phyloP scores from a whole-genome alignment of 2,797 vertebrate species.

The Amblyopsis hoosieri region DNA sequence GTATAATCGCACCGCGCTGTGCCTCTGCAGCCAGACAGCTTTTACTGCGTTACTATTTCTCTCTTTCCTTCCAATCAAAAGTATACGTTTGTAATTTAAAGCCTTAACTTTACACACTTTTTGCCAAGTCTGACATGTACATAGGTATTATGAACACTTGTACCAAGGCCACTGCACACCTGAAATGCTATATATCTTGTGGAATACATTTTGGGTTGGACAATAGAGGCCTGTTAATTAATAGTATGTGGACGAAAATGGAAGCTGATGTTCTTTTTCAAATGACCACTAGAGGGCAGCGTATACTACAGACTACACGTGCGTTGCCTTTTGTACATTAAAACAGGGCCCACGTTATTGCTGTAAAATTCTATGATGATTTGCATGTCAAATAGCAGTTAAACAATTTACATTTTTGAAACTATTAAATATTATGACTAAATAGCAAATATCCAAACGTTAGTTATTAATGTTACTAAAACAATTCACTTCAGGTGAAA shows the following conservation, averaged over 20 bases:
- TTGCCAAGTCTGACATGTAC: background rate
- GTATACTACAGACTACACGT: background rate
- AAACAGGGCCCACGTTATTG: background rate
- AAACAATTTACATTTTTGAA: background rate
- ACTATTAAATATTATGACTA: background rate
- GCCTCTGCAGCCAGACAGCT: too few species aligned
- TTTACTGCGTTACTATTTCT: too few species aligned
- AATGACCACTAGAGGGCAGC: slow-evolving; percentile 20
- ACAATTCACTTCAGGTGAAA: too few species aligned
- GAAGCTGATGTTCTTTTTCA: background rate
- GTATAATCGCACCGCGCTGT: too few species aligned
- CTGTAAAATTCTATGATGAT: background rate
- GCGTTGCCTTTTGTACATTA: too few species aligned
- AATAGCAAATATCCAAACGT: slow-evolving; percentile 14
- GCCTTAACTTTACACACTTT: slow-evolving; percentile 20
- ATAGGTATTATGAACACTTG: background rate
- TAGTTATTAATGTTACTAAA: background rate
- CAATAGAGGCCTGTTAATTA: background rate
- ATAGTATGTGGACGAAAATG: background rate
- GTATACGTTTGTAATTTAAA: background rate
- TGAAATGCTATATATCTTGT: background rate
- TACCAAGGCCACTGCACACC: background rate
- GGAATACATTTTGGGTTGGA: background rate
- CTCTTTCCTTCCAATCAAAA: too few species aligned
- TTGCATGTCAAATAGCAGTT: background rate